phyloP scores from a whole-genome alignment of 2,113 vertebrate genomes.

The Spea bombifrons region DNA sequence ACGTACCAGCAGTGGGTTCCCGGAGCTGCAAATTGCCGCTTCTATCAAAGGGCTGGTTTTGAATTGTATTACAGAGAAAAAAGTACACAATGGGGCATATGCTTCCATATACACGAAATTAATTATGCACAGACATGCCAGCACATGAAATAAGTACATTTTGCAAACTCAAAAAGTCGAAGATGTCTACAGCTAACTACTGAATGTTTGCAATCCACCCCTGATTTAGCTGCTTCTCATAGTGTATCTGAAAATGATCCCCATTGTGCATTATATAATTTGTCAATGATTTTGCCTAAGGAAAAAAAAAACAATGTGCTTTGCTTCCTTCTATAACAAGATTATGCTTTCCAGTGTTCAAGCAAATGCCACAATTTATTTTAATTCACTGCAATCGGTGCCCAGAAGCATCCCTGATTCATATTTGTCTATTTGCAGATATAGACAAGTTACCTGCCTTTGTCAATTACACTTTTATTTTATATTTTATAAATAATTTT shows the following conservation, averaged over 20 bases:
- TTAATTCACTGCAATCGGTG: conserved; percentile 40
- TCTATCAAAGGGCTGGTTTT: too few species aligned
- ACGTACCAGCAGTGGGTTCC: too few species aligned
- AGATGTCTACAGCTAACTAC: too few species aligned
- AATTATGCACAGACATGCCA: too few species aligned
- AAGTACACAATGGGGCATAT: too few species aligned
- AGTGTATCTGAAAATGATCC: neutral
- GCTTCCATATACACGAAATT: too few species aligned
- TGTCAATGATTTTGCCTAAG: conserved; percentile 33
- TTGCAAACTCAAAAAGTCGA: too few species aligned
- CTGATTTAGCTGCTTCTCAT: neutral
- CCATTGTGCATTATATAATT: conserved; percentile 14
- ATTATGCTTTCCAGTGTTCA: conserved; percentile 37
- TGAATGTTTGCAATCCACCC: too few species aligned
- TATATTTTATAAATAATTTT: neutral
- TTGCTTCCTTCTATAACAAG: conserved; percentile 40
- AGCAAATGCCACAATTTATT: conserved; percentile 39
- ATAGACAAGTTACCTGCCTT: neutral
- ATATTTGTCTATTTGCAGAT: neutral
- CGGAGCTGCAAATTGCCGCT: too few species aligned
- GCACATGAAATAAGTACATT: too few species aligned
- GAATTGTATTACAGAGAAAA: too few species aligned
- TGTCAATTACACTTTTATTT: neutral
- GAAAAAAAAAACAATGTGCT: conserved; percentile 19
- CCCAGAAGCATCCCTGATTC: conserved; percentile 27